Percentiles rank a stretch among this genome's conserved stretches.
Conservation (phyloP, 2,113 vertebrate genomes). For the Menidia beryllina region DNA sequence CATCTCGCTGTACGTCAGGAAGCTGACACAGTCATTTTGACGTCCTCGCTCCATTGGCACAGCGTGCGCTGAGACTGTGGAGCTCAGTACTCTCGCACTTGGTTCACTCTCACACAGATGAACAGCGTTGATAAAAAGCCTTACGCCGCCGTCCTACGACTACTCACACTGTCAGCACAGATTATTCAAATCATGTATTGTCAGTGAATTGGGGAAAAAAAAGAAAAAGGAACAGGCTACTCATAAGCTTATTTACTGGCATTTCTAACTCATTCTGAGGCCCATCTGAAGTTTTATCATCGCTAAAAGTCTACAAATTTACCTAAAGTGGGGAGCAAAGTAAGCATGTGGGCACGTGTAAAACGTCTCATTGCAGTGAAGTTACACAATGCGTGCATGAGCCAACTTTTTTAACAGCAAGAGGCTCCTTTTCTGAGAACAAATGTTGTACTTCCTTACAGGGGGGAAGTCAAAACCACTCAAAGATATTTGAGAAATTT, state of each 20-base stretch:
- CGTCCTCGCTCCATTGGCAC: constrained; percentile 15
- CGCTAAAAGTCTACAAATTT: not conserved
- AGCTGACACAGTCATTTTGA: constrained; percentile 1
- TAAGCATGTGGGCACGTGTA: constrained; percentile 31
- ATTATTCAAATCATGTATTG: too few relatives aligned
- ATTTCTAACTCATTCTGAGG: constrained; percentile 4
- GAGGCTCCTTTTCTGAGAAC: too few relatives aligned
- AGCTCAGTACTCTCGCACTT: not conserved
- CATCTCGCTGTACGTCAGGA: constrained; percentile 12
- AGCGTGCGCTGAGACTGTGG: not conserved
- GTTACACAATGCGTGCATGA: constrained; percentile 35
- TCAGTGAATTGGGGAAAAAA: not conserved
- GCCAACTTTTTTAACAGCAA: not conserved
- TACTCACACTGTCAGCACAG: not conserved
- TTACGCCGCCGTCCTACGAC: not conserved
- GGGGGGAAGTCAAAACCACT: too few relatives aligned
- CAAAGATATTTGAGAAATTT: not conserved
- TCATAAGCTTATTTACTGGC: not conserved
- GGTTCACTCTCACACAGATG: not conserved
- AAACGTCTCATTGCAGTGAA: constrained; percentile 26
- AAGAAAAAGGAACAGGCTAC: not conserved
- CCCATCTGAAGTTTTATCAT: constrained; percentile 3
- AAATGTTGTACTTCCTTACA: too few relatives aligned
- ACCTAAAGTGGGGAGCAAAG: constrained; percentile 23
- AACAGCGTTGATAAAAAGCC: not conserved